Percentiles rank a stretch among this genome's conserved stretches.
Conservation (phyloP, 2,888 invertebrate species). For the Corythucha ciliata region DNA sequence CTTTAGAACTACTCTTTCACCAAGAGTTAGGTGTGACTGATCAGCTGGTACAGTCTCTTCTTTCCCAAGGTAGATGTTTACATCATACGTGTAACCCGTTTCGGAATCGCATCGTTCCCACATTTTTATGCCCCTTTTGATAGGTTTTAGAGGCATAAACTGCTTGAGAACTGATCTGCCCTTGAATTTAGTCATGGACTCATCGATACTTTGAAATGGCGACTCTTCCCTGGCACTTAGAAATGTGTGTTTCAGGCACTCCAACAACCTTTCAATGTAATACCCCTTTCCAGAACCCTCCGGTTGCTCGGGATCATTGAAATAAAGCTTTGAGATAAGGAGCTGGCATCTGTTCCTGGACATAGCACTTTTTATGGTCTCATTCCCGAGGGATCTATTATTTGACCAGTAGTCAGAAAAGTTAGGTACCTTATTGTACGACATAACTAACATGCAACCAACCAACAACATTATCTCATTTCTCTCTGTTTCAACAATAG, state of each 20-base stretch:
- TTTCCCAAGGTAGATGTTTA: slow-evolving; percentile 28
- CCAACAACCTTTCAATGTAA: slow-evolving; percentile 30
- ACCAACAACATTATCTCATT: slow-evolving; percentile 25
- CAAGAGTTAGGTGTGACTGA: slow-evolving; percentile 24
- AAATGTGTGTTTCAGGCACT: slow-evolving; percentile 30
- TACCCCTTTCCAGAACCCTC: slow-evolving; percentile 27
- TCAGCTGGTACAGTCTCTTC: slow-evolving; percentile 8
- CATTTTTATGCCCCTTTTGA: slow-evolving; percentile 31
- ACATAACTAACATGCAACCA: slow-evolving; percentile 25
- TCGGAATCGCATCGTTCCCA: slow-evolving; percentile 27
- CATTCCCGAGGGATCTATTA: slow-evolving; percentile 20
- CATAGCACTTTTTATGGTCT: slow-evolving; percentile 30
- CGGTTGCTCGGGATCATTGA: slow-evolving; percentile 29
- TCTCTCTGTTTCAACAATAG: slow-evolving; percentile 3
- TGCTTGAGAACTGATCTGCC: slow-evolving; percentile 20
- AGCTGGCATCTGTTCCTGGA: slow-evolving; percentile 28
- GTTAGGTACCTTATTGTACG: slow-evolving; percentile 26
- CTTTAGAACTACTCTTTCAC: slow-evolving; percentile 31
- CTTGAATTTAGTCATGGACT: slow-evolving; percentile 31
- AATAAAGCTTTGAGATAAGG: slow-evolving; percentile 31
- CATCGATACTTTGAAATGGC: slow-evolving; percentile 30
- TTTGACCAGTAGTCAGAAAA: slow-evolving; percentile 18
- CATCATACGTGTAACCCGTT: slow-evolving; percentile 32
- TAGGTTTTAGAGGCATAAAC: slow-evolving; percentile 29
- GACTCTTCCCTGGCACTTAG: slow-evolving; percentile 23